Base-by-base conservation (phyloP, 2,888 invertebrate genomes). In the Platycheirus albimanus region DNA sequence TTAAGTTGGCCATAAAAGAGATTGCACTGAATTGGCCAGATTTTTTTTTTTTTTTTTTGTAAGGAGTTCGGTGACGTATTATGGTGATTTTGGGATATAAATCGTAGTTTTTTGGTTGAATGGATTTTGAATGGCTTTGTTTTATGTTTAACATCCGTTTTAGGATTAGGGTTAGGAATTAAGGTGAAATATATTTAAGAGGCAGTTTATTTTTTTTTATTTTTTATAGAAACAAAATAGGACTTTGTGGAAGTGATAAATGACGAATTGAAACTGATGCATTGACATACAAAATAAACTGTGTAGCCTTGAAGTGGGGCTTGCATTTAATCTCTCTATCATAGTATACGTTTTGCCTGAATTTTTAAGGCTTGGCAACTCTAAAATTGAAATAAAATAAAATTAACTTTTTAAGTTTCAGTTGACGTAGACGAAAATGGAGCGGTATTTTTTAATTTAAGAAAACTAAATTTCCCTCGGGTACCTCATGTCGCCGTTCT, bases 81-180 rank as follows among this genome's bases (percentile, higher is more conserved):
- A 15, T 43, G 54, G 45, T 15, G 45, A 63, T 63, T 43, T 45
- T 15, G 4, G 15, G 33, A 43, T 41, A 49, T 49, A 56, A 71
- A 41, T 71, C 20, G 28, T 15, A 15, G 30, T 38, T 61, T n/a
- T 24, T 38, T 70, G 47, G 56, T 19, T 56, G 56, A 24, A 13
- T 24, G 24, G 47, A 19, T 33, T 69, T 47, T n/a, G 20, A 54
- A 67, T 54, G 13, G 33, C 30, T 45, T 30, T 7, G 45, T 33
- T 15, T 54, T 52, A 28, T 67, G 52, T 67, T 66, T 8, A 61
- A 61, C 61, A 61, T 61, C 30, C 45, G 45, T 30, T 61, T 61
- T 61, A 1, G 30, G 61, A 61, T 61, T 61, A 30, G 30, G 30
- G 28, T 61, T 30, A 45, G n/a, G 41, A 28, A 28, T 41, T 4